These are phyloP conservation scores for Rhabdophis nuchalis DNA, from an alignment of 2,797 vertebrate species.

Conservation along the genomic window DNA sequence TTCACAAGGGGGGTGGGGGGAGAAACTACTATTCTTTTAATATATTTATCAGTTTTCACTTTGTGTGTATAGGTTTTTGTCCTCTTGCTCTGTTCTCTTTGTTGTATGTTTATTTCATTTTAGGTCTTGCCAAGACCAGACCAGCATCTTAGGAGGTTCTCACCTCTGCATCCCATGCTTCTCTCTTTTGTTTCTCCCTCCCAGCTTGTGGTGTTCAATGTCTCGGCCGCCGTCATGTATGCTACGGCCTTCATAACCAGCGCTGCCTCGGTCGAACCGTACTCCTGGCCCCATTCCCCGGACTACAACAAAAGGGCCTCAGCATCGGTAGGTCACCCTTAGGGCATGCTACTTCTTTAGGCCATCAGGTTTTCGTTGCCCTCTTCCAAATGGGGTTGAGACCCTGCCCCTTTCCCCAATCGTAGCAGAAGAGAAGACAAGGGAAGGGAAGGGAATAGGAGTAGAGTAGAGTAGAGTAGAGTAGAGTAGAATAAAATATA, in stretches of 20 bases:
- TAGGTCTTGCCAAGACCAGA: neutral
- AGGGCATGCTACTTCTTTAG: neutral
- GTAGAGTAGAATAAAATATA: too few species aligned
- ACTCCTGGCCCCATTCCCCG: neutral
- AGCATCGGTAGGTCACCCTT: conserved; percentile 75
- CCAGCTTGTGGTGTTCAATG: conserved; percentile 73
- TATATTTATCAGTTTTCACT: neutral
- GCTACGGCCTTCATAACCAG: conserved; percentile 81
- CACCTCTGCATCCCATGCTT: too few species aligned
- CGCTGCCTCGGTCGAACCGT: conserved; percentile 55
- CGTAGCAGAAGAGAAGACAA: neutral
- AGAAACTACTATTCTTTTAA: too few species aligned
- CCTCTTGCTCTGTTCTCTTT: neutral
- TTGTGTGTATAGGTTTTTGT: neutral
- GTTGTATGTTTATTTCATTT: neutral
- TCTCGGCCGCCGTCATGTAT: conserved; percentile 75
- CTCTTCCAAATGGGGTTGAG: neutral
- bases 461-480: too few species aligned
- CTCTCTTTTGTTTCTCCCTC: neutral
- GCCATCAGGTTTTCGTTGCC: neutral
- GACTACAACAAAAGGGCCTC: conserved; percentile 73
- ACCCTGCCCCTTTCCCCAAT: neutral
- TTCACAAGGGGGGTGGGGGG: neutral
- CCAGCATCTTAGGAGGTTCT: neutral
- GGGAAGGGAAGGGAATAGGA: too few species aligned